Conservation (phyloP, 2,888 invertebrate genomes). For the Philopedon plagiatum region DNA sequence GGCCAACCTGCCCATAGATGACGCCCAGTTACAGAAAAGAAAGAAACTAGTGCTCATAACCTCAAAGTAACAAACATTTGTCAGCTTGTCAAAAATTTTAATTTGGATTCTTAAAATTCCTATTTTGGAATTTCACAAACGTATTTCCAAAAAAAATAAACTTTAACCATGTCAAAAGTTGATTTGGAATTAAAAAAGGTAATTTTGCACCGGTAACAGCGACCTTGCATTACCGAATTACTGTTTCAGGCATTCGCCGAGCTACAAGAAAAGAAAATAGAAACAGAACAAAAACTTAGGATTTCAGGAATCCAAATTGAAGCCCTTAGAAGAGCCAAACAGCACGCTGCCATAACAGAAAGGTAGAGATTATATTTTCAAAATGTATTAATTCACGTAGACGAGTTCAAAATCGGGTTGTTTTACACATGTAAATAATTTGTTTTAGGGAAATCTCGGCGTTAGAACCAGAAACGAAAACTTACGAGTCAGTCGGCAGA, state of each 20-base stretch:
- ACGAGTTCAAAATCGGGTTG: too few relatives aligned
- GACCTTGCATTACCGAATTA: conserved; percentile 13
- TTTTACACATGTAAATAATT: conserved; percentile 53
- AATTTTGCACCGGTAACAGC: conserved; percentile 41
- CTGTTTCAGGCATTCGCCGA: conserved; percentile 80
- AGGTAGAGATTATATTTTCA: conserved; percentile 64
- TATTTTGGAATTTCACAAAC: conserved; percentile 44
- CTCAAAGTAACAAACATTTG: conserved; percentile 1
- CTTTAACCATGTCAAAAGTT: conserved; percentile 61
- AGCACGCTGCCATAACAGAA: conserved; percentile 81
- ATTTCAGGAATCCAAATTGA: conserved; percentile 85
- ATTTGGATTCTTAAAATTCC: conserved; percentile 36
- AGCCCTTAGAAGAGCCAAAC: conserved; percentile 76
- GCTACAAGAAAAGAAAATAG: conserved; percentile 85
- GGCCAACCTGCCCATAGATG: too few relatives aligned
- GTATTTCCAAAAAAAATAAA: not conserved
- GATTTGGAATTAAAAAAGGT: conserved; percentile 69
- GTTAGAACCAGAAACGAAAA: conserved; percentile 77
- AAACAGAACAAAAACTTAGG: conserved; percentile 85
- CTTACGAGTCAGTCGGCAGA: conserved; percentile 87
- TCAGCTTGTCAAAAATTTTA: conserved; percentile 21
- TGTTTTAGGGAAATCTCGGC: conserved; percentile 71
- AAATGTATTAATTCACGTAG: too few relatives aligned
- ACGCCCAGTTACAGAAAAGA: too few relatives aligned
- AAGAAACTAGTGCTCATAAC: too few relatives aligned